A percentile compares a stretch with the other conserved stretches of the same genome.
phyloP scores from a whole-genome alignment of 2,888 invertebrate genomes.

The Aplocera efformata region DNA sequence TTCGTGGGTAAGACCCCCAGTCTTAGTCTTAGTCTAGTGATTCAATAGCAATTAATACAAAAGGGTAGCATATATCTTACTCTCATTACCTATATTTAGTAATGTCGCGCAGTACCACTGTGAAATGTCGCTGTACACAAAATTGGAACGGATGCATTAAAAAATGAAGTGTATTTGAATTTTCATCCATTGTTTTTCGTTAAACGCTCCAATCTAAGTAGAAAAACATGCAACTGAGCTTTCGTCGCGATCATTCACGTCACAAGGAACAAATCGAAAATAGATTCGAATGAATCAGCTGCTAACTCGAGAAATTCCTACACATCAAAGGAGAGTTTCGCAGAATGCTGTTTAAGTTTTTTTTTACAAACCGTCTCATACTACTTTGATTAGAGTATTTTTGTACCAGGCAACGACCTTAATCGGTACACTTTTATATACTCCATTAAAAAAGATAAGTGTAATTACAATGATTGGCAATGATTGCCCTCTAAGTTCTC shows the following conservation, averaged over 20 bases:
- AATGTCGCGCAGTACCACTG: no score
- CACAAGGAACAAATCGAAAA: conserved; percentile 53
- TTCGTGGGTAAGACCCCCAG: conserved; percentile 44
- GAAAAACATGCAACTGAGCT: conserved; percentile 53
- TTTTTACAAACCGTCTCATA: conserved; percentile 19
- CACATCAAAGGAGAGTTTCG: conserved; percentile 67
- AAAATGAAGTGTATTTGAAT: no score
- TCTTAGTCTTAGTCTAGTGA: no score
- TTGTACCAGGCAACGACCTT: conserved; percentile 16
- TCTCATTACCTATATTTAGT: no score
- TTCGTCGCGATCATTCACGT: conserved; percentile 48
- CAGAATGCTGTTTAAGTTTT: conserved; percentile 50
- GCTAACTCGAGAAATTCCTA: conserved; percentile 64
- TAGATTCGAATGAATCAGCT: conserved; percentile 67
- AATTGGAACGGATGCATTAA: no score
- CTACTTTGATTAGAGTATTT: conserved; percentile 34
- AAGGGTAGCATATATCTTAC: no score
- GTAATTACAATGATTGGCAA: conserved; percentile 26
- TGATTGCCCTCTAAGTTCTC: conserved; percentile 26
- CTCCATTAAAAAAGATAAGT: conserved; percentile 15
- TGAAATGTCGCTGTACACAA: no score
- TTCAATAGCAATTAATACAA: no score
- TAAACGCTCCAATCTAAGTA: no score
- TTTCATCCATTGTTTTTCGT: no score
- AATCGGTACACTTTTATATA: conserved; percentile 23